These are phyloP conservation scores for Gracilinanus agilis DNA, from an alignment of 2,113 vertebrate genomes.

Conservation along the genomic window DNA sequence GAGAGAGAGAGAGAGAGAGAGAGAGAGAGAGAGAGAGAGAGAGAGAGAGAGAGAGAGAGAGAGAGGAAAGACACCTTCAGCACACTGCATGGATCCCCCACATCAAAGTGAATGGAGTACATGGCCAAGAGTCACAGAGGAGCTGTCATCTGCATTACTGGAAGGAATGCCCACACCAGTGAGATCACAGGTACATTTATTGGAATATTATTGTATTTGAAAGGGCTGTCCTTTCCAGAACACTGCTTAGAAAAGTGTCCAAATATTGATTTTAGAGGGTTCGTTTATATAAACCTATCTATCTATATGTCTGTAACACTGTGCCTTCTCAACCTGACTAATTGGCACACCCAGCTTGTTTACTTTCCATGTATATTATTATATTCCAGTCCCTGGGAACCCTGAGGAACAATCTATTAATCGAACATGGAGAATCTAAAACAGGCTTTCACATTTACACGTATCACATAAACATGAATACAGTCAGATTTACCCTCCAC, in stretches of 20 bases:
- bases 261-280: constrained; percentile 33
- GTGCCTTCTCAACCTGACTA: constrained; percentile 25
- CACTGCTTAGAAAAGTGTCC: constrained; percentile 47
- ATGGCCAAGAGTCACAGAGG: not conserved
- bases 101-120: no score
- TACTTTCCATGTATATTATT: constrained; percentile 27
- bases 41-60: no score
- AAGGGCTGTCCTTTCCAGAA: not conserved
- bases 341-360: constrained; percentile 22
- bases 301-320: constrained; percentile 29
- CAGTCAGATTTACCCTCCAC: not conserved
- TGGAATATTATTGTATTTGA: not conserved
- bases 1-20: no score
- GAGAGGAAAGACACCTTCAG: not conserved
- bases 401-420: constrained; percentile 18
- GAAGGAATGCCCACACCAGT: not conserved
- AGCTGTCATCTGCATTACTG: not conserved
- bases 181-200: not conserved
- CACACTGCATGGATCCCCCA: not conserved
- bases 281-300: constrained; percentile 16
- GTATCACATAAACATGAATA: not conserved
- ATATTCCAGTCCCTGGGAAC: constrained; percentile 8
- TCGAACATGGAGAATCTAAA: not conserved
- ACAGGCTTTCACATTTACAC: not conserved
- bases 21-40: no score